Evolutionary conservation across 1,140 invertebrate species (phyloP).

Genomic region (Sinonovacula constricta): DNA sequence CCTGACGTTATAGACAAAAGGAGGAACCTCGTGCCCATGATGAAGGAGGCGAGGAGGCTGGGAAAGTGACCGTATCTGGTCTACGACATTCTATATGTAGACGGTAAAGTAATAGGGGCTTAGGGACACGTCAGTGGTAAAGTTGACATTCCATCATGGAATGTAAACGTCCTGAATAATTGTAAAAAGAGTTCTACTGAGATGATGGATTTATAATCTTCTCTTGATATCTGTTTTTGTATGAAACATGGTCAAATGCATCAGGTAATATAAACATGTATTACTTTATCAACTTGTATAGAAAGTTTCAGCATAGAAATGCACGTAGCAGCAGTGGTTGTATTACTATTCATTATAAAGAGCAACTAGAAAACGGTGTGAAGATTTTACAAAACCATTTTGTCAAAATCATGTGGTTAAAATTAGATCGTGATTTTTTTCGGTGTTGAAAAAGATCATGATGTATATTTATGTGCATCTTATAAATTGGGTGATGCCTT

Average conservation of each 20-base stretch:
- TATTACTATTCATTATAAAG: neutral
- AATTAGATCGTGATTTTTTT: slow-evolving; percentile 19
- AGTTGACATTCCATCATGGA: slow-evolving; percentile 11
- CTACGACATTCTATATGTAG: slow-evolving; percentile 11
- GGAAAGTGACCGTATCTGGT: neutral
- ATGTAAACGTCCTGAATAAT: neutral
- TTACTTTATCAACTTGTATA: slow-evolving; percentile 19
- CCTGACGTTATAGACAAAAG: neutral
- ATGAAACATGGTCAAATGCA: slow-evolving; percentile 27
- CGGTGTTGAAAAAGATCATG: slow-evolving; percentile 11
- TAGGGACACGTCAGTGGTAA: slow-evolving; percentile 1
- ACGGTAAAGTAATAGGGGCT: neutral
- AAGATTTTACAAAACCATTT: slow-evolving; percentile 3
- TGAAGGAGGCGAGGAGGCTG: slow-evolving; percentile 1
- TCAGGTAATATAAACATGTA: slow-evolving; percentile 12
- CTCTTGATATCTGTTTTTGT: slow-evolving; percentile 16
- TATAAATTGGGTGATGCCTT: slow-evolving; percentile 2
- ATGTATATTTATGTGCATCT: slow-evolving; percentile 19
- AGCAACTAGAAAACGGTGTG: neutral
- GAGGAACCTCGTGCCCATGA: too few relatives aligned
- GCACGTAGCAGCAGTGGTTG: slow-evolving; percentile 5
- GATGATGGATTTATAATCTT: neutral
- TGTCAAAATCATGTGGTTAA: slow-evolving; percentile 18
- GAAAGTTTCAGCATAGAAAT: slow-evolving; percentile 28
- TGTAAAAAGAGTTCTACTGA: neutral